Conservation (phyloP, 2,113 vertebrate genomes). For the Progne subis region DNA sequence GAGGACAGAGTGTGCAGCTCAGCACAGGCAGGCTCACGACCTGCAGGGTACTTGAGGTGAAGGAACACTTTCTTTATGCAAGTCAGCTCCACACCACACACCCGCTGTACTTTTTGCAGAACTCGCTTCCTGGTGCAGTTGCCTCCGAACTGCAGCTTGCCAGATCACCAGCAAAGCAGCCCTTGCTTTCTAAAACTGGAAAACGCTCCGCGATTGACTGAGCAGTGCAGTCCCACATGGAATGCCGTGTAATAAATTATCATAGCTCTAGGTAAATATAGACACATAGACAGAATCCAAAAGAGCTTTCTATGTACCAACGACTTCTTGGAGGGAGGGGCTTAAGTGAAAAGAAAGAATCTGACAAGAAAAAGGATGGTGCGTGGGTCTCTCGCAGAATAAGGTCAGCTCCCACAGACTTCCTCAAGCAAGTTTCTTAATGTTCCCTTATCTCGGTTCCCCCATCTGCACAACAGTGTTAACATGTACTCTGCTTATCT, state of each 20-base stretch:
- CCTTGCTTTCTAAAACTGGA: slow-evolving; percentile 46
- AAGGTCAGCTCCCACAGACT: slow-evolving; percentile 63
- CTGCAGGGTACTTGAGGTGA: slow-evolving; percentile 42
- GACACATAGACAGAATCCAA: slow-evolving; percentile 12
- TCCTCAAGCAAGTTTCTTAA: slow-evolving; percentile 57
- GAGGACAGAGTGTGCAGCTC: slow-evolving; percentile 46
- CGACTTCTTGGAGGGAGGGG: not conserved
- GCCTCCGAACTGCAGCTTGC: slow-evolving; percentile 43
- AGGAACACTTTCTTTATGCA: slow-evolving; percentile 54
- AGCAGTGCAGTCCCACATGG: slow-evolving; percentile 52
- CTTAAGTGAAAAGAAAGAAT: slow-evolving; percentile 11
- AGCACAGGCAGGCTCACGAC: not conserved
- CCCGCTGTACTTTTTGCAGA: slow-evolving; percentile 56
- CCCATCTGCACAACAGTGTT: slow-evolving; percentile 59
- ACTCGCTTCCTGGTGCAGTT: slow-evolving; percentile 49
- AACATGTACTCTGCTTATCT: slow-evolving; percentile 40
- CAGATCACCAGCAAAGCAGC: slow-evolving; percentile 47
- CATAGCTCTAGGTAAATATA: slow-evolving; percentile 52
- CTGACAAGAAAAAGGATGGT: slow-evolving; percentile 59
- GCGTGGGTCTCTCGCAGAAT: slow-evolving; percentile 50
- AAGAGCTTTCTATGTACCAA: slow-evolving; percentile 33
- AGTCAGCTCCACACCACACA: slow-evolving; percentile 54
- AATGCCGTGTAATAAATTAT: not conserved
- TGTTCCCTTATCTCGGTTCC: not conserved
- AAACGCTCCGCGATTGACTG: slow-evolving; percentile 32